Conservation (phyloP, 2,797 vertebrate genomes). For the Melanotaenia boesemani region DNA sequence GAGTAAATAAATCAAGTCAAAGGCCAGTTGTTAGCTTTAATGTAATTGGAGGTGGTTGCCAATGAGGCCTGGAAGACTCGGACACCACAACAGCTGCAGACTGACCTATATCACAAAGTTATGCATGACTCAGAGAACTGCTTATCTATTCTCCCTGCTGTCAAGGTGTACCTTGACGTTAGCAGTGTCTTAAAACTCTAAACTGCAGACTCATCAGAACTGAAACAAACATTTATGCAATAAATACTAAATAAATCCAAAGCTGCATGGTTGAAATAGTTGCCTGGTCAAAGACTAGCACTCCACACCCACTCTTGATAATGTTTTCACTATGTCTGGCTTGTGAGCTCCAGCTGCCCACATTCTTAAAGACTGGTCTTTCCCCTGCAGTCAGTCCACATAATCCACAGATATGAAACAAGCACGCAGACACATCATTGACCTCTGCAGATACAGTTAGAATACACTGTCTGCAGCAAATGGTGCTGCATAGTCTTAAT, state of each 20-base stretch:
- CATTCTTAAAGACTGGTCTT: constrained; percentile 44
- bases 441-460: constrained; percentile 18
- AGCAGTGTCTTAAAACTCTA: constrained; percentile 10
- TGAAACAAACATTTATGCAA: background rate
- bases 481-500: background rate
- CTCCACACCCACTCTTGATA: constrained; percentile 17
- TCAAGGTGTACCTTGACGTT: background rate
- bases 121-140: background rate
- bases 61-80: constrained; percentile 8
- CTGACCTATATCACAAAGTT: constrained; percentile 46
- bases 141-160: constrained; percentile 20
- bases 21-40: background rate
- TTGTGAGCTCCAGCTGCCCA: constrained; percentile 64
- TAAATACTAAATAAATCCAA: constrained; percentile 1
- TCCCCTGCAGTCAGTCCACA: constrained; percentile 19
- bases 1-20: constrained; percentile 2
- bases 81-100: constrained; percentile 46
- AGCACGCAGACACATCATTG: constrained; percentile 10
- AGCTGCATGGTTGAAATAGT: constrained; percentile 28
- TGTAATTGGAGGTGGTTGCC: background rate
- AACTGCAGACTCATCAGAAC: background rate
- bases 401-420: constrained; percentile 43
- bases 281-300: constrained; percentile 28
- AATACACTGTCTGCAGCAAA: background rate
- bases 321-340: constrained; percentile 37